A percentile compares a stretch with the other conserved stretches of the same genome.
These are phyloP conservation scores for Aegypius monachus DNA, from an alignment of 2,113 vertebrate genomes.

Conservation along the genomic window DNA sequence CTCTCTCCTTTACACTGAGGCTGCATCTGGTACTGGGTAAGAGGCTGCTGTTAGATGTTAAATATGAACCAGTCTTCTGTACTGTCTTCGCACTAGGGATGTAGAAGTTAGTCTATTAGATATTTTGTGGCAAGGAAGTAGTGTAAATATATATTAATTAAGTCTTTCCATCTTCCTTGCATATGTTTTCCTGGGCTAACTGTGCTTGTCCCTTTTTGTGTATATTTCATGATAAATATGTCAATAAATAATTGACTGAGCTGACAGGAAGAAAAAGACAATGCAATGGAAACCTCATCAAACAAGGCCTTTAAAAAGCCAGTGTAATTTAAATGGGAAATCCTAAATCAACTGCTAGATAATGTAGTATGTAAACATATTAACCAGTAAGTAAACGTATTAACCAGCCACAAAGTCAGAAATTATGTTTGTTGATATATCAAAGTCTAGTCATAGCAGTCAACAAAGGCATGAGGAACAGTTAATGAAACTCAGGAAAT, in stretches of 20 bases:
- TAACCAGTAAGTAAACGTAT: constrained; percentile 13
- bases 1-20: background rate
- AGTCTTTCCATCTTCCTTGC: background rate
- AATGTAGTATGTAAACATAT: constrained; percentile 3
- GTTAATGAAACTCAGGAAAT: background rate
- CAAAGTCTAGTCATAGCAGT: background rate
- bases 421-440: background rate
- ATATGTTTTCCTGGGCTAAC: background rate
- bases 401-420: background rate
- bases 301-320: background rate
- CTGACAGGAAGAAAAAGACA: background rate
- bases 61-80: background rate
- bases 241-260: background rate
- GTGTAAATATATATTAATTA: background rate
- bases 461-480: background rate
- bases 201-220: background rate
- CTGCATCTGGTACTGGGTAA: background rate
- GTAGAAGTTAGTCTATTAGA: background rate
- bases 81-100: background rate
- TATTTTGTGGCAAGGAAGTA: background rate
- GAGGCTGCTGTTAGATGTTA: background rate
- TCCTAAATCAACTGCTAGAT: constrained; percentile 23
- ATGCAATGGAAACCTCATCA: background rate
- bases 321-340: background rate
- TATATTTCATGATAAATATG: background rate